Conservation (phyloP, 64 coral and sea anemone species). For the Stichodactyla mertensii region DNA sequence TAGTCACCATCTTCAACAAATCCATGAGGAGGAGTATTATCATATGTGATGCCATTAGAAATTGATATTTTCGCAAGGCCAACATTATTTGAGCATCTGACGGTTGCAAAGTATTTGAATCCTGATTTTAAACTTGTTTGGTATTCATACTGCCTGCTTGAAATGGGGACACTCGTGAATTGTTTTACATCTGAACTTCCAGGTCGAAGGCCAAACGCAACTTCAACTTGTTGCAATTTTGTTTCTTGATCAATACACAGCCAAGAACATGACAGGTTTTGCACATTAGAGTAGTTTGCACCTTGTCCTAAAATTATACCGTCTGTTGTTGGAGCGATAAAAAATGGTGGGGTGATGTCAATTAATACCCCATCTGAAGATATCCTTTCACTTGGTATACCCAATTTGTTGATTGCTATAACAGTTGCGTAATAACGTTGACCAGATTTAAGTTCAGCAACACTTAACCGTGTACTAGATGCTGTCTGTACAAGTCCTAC, state of each 20-base stretch:
- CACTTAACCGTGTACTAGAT: slow-evolving; percentile 63
- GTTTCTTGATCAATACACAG: slow-evolving; percentile 68
- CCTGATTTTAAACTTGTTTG: slow-evolving; percentile 35
- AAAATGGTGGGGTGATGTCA: slow-evolving; percentile 69
- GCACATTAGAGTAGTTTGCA: slow-evolving; percentile 24
- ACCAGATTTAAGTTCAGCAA: slow-evolving; percentile 55
- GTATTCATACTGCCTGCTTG: slow-evolving; percentile 36
- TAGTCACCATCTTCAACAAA: slow-evolving; percentile 60
- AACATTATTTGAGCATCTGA: slow-evolving; percentile 76
- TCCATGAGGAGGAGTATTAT: slow-evolving; percentile 58
- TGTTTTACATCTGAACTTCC: slow-evolving; percentile 58
- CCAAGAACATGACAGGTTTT: slow-evolving; percentile 46
- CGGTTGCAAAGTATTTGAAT: slow-evolving; percentile 83
- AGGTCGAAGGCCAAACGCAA: slow-evolving; percentile 81
- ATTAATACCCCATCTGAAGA: slow-evolving; percentile 77
- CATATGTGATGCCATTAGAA: slow-evolving; percentile 71
- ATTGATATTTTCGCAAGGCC: slow-evolving; percentile 52
- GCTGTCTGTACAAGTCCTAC: slow-evolving; percentile 62
- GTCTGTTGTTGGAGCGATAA: slow-evolving; percentile 57
- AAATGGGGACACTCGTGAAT: slow-evolving; percentile 23
- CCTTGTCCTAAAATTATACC: slow-evolving; percentile 39
- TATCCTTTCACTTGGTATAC: slow-evolving; percentile 59
- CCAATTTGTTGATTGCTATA: slow-evolving; percentile 75
- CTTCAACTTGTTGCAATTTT: slow-evolving; percentile 33
- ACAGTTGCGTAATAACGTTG: slow-evolving; percentile 75